phyloP scores from a whole-genome alignment of 2,797 vertebrate species.

The Botia kubotai region DNA sequence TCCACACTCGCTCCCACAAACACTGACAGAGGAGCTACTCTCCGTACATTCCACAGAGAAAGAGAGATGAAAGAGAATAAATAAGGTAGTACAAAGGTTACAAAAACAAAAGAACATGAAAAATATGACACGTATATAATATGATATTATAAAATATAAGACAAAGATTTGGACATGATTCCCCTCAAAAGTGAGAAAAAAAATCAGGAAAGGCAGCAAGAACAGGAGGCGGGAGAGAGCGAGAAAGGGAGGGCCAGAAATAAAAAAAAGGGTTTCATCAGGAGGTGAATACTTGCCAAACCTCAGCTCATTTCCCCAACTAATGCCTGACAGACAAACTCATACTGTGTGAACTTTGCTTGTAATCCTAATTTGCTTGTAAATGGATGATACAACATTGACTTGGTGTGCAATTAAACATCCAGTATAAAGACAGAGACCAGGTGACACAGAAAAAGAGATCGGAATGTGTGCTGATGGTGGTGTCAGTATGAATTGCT shows the following conservation, averaged over 20 bases:
- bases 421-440: neutral
- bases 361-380: conserved; percentile 55
- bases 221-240: conserved; percentile 44
- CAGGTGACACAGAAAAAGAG: neutral
- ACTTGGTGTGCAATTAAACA: conserved; percentile 38
- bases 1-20: conserved; percentile 77
- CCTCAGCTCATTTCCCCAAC: conserved; percentile 61
- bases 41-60: conserved; percentile 63
- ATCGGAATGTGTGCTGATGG: neutral
- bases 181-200: conserved; percentile 3
- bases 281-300: conserved; percentile 62
- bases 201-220: conserved; percentile 53
- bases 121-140: conserved; percentile 3
- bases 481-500: conserved; percentile 51
- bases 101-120: conserved; percentile 45
- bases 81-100: conserved; percentile 57
- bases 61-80: conserved; percentile 51
- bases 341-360: conserved; percentile 62
- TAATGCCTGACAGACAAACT: conserved; percentile 58
- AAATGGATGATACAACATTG: conserved; percentile 64
- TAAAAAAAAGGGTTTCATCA: conserved; percentile 62
- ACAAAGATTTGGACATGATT: neutral
- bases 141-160: neutral
- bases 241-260: conserved; percentile 51
- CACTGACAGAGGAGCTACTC: conserved; percentile 73